Base-by-base conservation (phyloP, 2,797 vertebrate species). In the Amphiprion clarkii region DNA sequence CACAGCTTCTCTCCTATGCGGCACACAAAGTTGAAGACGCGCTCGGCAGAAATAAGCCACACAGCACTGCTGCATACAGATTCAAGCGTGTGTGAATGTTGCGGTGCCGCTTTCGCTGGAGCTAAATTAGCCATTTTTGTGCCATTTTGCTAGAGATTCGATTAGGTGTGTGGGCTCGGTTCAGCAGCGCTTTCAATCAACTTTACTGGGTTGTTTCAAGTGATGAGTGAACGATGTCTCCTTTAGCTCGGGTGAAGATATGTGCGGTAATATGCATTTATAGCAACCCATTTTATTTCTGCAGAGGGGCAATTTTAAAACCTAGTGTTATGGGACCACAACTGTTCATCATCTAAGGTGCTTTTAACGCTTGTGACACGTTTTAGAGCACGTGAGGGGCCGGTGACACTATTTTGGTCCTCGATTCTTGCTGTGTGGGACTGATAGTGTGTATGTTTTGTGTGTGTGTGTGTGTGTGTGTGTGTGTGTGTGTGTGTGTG, bases 1-100 rank as follows among this genome's bases (percentile, higher is more conserved):
- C 85, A 49, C 57, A 70, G 76, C 77, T 59, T 60, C 61, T 40
- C 53, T 74, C 49, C 40, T 59, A 19, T 74, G 53, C 77, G 67
- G 82, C 71, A 52, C 39, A 71, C 71, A 29, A 51, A 78, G 61
- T n/a, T 69, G 51, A 49, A 75, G 61, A 52, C 64, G 58, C 5
- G 29, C 39, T 36, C 33, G 58, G 80, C 60, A 48, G 44, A 52
- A 79, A 65, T 9, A 17, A 56, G 67, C 68, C 42, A 36, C 49
- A n/a, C 11, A 4, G 66, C 55, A n/a, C 12, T 6, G 0, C 51
- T 55, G 68, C 66, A 57, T 70, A 42, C 55, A 61, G 46, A 74
- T 33, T 6, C 31, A 10, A 46, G 48, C 33, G 36, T 10, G 9
- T 21, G 53, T 2, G 8, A 64, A 74, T 23, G 40, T 65, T 79